A percentile compares a stretch with the other conserved stretches of the same genome.
These are phyloP conservation scores for Notothenia coriiceps DNA, from an alignment of 2,113 vertebrate species.

Conservation along the genomic window DNA sequence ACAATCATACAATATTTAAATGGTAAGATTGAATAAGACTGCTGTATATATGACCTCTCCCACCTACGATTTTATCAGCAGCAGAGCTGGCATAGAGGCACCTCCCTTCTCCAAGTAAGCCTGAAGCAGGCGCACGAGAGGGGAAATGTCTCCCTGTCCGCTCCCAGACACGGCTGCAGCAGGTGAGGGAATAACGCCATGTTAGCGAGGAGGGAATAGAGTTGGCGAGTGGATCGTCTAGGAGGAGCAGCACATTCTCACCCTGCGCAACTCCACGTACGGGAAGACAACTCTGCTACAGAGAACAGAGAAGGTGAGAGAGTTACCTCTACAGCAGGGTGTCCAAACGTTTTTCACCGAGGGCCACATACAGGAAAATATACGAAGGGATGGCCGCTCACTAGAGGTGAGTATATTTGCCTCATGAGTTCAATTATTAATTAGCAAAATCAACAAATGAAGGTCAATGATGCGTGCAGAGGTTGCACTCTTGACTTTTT, in stretches of 20 bases:
- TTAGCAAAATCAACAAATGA: too few species aligned
- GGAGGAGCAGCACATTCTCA: conserved; percentile 99
- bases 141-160: conserved; percentile 96
- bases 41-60: not conserved
- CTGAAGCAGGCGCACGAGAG: conserved; percentile 95
- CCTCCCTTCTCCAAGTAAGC: conserved; percentile 94
- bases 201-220: conserved; percentile 93
- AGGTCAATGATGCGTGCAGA: too few species aligned
- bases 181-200: conserved; percentile 98
- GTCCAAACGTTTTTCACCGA: too few species aligned
- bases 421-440: too few species aligned
- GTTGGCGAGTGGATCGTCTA: conserved; percentile 95
- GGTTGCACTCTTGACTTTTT: too few species aligned
- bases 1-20: not conserved
- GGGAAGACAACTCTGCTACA: conserved; percentile 94
- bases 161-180: conserved; percentile 97
- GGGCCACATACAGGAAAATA: too few species aligned
- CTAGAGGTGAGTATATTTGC: too few species aligned
- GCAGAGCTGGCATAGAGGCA: conserved; percentile 87
- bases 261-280: too few species aligned
- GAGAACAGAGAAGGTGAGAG: not conserved
- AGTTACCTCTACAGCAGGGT: not conserved
- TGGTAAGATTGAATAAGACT: not conserved
- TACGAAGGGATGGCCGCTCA: too few species aligned
- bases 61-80: conserved; percentile 95